Base-by-base conservation (phyloP, 1,140 invertebrate genomes). In the Diorhabda elongata region DNA sequence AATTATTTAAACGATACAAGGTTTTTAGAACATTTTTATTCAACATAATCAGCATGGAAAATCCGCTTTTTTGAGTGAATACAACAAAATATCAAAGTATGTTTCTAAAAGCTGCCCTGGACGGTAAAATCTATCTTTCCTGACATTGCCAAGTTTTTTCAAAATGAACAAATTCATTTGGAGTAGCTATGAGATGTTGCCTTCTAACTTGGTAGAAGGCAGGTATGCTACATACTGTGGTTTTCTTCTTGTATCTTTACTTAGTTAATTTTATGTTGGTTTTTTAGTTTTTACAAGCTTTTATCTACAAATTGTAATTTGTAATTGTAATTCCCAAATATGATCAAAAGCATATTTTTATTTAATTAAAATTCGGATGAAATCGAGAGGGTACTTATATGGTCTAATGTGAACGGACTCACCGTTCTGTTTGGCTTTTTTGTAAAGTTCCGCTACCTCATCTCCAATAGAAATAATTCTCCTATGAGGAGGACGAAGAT, bases 371-470 rank as follows among this genome's bases (percentile, higher is more conserved):
- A n/a, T 6, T 56, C 6, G 6, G 52, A 56, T 56, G 1, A 6
- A 56, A 56, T 56, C 6, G 6, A 7, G 6, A 6, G n/a, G 6
- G 6, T 56, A 56, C 6, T 56, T 56, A 6, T 7, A n/a, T 56
- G 6, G 52, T 56, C n/a, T 7, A 56, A 56, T n/a, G n/a, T n/a
- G n/a, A 56, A n/a, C 6, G 9, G 11, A 61, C 61, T 26, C 42
- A 42, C 63, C 63, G 11, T 64, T 64, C 5, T 43, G n/a, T 56
- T 9, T 47, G n/a, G 44, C 63, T 56, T 26, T 57, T n/a, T 64
- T 41, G 9, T 64, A 64, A 6, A 57, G 4, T 11, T 64, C 45
- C 41, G 44, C 41, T 9, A 64, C 41, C 5, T 64, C 63, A 26
- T 64, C 47, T 11, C 44, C 44, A 42, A 64, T 26, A 7, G 45